Evolutionary conservation across 2,888 invertebrate species (phyloP).

Genomic region (Thecocarcelia acutangulata): DNA sequence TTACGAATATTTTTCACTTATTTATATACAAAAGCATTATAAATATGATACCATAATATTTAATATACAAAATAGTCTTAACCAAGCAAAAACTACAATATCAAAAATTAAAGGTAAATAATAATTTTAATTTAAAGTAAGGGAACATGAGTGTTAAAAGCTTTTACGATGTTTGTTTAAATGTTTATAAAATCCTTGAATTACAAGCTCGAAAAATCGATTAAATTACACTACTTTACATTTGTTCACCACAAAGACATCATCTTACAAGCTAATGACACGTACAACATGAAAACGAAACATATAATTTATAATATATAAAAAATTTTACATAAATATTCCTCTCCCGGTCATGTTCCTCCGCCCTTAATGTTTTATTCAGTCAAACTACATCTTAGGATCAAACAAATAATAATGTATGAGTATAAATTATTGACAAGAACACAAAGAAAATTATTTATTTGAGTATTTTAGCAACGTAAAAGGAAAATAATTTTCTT

Average conservation of each 20-base stretch:
- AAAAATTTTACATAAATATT: constrained; percentile 17
- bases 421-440: constrained; percentile 31
- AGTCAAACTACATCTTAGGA: constrained; percentile 25
- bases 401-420: constrained; percentile 22
- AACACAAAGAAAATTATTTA: constrained; percentile 33
- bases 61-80: constrained; percentile 29
- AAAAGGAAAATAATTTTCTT: constrained; percentile 10
- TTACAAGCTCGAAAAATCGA: constrained; percentile 21
- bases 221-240: constrained; percentile 8
- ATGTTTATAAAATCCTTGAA: constrained; percentile 23
- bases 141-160: constrained; percentile 47
- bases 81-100: constrained; percentile 41
- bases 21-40: constrained; percentile 32
- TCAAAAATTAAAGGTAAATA: constrained; percentile 35
- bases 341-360: constrained; percentile 1
- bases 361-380: constrained; percentile 22
- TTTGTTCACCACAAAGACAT: constrained; percentile 24
- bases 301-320: constrained; percentile 1
- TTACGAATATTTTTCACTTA: constrained; percentile 49
- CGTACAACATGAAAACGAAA: constrained; percentile 17
- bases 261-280: constrained; percentile 37
- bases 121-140: constrained; percentile 40
- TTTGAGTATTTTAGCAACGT: constrained; percentile 8
- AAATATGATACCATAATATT: constrained; percentile 40
- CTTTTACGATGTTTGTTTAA: constrained; percentile 48